These are phyloP conservation scores for Ptiloglossa arizonensis DNA, from an alignment of 1,140 invertebrate genomes.

Conservation along the genomic window DNA sequence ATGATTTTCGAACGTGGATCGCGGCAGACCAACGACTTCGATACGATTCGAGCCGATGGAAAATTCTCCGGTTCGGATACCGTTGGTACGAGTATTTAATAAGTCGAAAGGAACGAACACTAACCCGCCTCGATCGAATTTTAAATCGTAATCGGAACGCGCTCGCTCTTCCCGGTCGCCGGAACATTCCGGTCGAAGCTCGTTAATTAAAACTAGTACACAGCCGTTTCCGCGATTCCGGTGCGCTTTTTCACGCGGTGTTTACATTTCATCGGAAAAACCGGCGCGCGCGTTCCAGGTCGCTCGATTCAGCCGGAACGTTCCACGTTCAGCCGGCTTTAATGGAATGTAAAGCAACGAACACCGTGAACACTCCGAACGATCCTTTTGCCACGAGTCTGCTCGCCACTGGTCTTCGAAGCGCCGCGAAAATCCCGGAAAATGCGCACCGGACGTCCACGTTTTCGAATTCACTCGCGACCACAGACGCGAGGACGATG, in stretches of 20 bases:
- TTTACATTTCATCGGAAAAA: slow-evolving; percentile 32
- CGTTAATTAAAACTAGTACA: slow-evolving; percentile 31
- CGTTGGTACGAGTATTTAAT: background rate
- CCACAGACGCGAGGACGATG: no score
- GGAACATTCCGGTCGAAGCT: background rate
- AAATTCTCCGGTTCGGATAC: no score
- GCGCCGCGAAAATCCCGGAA: no score
- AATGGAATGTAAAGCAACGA: slow-evolving; percentile 7
- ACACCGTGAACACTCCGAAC: no score
- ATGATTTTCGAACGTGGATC: no score
- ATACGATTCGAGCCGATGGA: no score
- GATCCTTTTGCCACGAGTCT: background rate
- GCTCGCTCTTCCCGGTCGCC: background rate
- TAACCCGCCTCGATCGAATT: background rate
- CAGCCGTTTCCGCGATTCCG: background rate
- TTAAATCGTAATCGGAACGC: background rate
- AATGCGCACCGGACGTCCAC: no score
- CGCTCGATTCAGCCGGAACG: background rate
- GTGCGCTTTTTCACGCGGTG: slow-evolving; percentile 4
- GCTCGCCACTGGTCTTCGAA: background rate
- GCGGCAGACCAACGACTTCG: no score
- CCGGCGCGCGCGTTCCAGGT: background rate
- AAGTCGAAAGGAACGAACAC: background rate
- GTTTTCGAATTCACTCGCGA: no score
- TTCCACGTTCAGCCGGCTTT: background rate